A percentile compares a stretch with the other conserved stretches of the same genome.
phyloP scores from a whole-genome alignment of 1,140 invertebrate species.

The Tribolium madens region DNA sequence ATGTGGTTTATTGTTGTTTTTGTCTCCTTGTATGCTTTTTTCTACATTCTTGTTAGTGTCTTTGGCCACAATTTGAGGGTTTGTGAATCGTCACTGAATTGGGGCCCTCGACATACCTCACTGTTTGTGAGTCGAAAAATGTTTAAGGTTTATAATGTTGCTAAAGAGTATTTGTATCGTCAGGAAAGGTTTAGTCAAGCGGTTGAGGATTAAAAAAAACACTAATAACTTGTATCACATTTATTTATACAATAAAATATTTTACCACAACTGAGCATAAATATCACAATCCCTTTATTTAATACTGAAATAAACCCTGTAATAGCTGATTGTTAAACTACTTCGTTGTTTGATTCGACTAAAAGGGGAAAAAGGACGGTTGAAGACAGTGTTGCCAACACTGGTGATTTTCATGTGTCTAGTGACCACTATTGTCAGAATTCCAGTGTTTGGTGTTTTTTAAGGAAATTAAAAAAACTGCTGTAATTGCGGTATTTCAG shows the following conservation, averaged over 20 bases:
- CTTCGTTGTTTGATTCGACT: conserved; percentile 1
- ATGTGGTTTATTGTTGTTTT: conserved; percentile 3
- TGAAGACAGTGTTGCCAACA: too few species aligned
- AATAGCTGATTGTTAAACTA: conserved; percentile 13
- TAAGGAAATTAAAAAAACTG: too few species aligned
- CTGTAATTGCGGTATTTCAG: too few species aligned
- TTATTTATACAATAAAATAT: conserved; percentile 42
- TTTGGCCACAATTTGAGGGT: neutral
- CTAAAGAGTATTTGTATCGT: conserved; percentile 42
- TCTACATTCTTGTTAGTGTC: neutral
- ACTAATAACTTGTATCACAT: neutral
- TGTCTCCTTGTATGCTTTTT: neutral
- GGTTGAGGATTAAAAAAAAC: neutral
- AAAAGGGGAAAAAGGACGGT: conserved; percentile 36
- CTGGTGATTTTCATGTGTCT: too few species aligned
- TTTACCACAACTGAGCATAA: conserved; percentile 40
- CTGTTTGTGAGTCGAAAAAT: conserved; percentile 37
- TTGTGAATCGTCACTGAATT: conserved; percentile 11
- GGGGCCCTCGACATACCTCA: conserved; percentile 12
- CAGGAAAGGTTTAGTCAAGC: conserved; percentile 11
- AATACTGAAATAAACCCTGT: conserved; percentile 47
- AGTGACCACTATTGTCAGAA: too few species aligned
- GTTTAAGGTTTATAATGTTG: conserved; percentile 36
- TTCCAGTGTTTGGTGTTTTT: too few species aligned
- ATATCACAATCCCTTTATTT: conserved; percentile 33